Evolutionary conservation across 2,113 vertebrate genomes (phyloP).

Genomic region (Trichechus manatus): DNA sequence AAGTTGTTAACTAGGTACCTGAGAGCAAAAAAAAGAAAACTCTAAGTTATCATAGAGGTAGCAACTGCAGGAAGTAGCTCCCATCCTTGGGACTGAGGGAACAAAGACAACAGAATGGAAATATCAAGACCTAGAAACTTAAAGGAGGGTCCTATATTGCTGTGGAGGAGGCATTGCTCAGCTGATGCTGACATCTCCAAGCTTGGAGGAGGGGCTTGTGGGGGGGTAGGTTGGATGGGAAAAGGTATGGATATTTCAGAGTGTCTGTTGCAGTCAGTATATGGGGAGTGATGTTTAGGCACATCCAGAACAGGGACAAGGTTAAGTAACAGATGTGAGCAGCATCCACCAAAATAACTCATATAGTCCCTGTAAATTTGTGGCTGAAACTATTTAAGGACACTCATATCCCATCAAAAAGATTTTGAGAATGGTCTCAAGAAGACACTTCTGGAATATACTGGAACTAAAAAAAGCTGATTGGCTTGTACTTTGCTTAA

Average conservation of each 20-base stretch:
- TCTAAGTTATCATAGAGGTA: not conserved
- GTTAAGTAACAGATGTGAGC: conserved; percentile 40
- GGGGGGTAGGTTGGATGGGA: not conserved
- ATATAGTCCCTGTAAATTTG: conserved; percentile 5
- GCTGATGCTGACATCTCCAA: not conserved
- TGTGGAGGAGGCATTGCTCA: not conserved
- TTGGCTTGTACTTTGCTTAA: not conserved
- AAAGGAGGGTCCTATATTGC: not conserved
- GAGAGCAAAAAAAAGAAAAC: not conserved
- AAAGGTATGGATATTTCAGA: not conserved
- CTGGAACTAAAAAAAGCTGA: not conserved
- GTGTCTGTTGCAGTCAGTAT: not conserved
- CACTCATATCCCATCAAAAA: not conserved
- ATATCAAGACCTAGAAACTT: not conserved
- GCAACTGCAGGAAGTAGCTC: not conserved
- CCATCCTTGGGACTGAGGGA: not conserved
- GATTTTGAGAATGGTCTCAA: not conserved
- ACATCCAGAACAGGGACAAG: conserved; percentile 23
- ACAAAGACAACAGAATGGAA: not conserved
- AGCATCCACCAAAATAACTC: conserved; percentile 47
- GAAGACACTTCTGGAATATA: conserved; percentile 16
- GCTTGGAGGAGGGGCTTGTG: not conserved
- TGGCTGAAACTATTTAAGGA: conserved; percentile 46
- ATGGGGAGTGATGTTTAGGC: not conserved
- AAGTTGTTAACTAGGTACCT: not conserved